These are phyloP conservation scores for Aspidoscelis tigris DNA, from an alignment of 2,113 vertebrate species.

Conservation along the genomic window DNA sequence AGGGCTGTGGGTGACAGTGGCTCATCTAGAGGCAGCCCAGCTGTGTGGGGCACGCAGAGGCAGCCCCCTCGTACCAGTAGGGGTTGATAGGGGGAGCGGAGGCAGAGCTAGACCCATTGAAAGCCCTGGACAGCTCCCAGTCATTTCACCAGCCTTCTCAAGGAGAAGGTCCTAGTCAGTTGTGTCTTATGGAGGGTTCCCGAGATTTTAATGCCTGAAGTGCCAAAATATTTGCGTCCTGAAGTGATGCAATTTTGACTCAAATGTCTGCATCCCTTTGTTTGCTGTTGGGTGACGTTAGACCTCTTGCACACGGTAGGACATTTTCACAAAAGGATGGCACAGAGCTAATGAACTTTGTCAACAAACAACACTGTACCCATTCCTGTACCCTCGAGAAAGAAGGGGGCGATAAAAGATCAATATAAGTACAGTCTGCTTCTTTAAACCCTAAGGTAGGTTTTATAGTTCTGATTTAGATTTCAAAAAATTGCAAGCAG, in stretches of 20 bases:
- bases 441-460: background rate
- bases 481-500: slow-evolving; percentile 65
- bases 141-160: background rate
- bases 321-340: slow-evolving; percentile 59
- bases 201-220: background rate
- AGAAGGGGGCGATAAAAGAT: slow-evolving; percentile 19
- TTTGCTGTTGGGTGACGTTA: slow-evolving; percentile 57
- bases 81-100: background rate
- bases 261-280: slow-evolving; percentile 69
- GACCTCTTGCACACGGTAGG: slow-evolving; percentile 50
- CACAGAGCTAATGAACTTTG: slow-evolving; percentile 34
- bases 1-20: slow-evolving; percentile 41
- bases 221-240: slow-evolving; percentile 60
- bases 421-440: background rate
- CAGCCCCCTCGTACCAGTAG: background rate
- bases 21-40: background rate
- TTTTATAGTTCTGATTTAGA: slow-evolving; percentile 63
- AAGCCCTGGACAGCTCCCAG: background rate
- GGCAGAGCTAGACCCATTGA: background rate
- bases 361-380: background rate
- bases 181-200: background rate
- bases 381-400: slow-evolving; percentile 32
- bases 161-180: background rate
- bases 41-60: background rate
- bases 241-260: slow-evolving; percentile 67